Conservation (phyloP, 1,140 invertebrate species). For the Panulirus ornatus region DNA sequence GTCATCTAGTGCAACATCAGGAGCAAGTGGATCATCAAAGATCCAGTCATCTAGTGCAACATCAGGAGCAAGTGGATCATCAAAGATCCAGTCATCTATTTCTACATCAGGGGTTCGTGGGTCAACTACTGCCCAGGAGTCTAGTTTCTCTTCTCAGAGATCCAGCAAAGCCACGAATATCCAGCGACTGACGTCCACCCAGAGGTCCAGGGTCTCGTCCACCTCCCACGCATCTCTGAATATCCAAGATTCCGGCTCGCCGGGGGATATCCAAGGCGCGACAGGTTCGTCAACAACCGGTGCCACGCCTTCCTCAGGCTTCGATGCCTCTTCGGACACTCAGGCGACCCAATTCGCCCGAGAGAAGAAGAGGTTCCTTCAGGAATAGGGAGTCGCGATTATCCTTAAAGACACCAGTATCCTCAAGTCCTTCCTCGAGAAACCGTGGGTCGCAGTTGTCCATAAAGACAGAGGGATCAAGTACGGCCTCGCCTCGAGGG, state of each 20-base stretch:
- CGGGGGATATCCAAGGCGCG: too few relatives aligned
- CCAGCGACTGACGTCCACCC: too few relatives aligned
- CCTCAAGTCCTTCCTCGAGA: background rate
- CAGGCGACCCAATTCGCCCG: background rate
- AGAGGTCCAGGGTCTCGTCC: too few relatives aligned
- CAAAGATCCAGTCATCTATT: background rate
- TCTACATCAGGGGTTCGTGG: background rate
- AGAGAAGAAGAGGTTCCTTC: background rate
- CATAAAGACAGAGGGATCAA: background rate
- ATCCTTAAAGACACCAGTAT: background rate
- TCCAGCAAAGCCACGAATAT: too few relatives aligned
- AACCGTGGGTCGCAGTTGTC: slow-evolving; percentile 5
- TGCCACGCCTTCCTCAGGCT: background rate
- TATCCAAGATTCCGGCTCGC: background rate
- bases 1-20: background rate
- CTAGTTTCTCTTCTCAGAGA: background rate
- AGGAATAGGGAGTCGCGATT: background rate
- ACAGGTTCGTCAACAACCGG: too few relatives aligned
- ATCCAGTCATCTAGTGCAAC: background rate
- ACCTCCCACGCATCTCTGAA: too few relatives aligned
- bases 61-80: background rate
- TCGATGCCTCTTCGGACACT: background rate
- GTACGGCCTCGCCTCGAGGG: background rate
- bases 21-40: background rate
- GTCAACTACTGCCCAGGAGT: background rate